Base-by-base conservation (phyloP, 2,797 vertebrate species). In the Enoplosus armatus region DNA sequence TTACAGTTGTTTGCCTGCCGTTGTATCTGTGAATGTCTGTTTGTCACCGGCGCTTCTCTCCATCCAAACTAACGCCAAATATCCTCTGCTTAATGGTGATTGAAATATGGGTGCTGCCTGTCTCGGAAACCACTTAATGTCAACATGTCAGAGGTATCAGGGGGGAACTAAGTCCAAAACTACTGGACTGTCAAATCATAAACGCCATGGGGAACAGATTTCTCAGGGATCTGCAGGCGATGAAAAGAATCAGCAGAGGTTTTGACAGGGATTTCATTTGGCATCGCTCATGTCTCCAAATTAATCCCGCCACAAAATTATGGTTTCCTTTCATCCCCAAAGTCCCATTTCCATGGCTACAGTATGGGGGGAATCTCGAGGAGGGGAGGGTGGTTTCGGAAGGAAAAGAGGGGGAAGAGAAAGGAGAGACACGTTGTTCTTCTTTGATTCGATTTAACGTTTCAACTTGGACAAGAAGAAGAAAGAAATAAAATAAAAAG, bases 241-340 rank as follows among this genome's bases (percentile, higher is more conserved):
- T 91, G 88, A 93, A 92, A 93, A 93, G 92, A 94, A 94, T 93
- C 90, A 91, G 88, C 70, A 56, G 60, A 90, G 92, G 90, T 92
- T 95, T 94, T 94, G 94, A 95, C 93, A 94, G 93, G 93, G 92
- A 95, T 95, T 95, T 94, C 91, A 92, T 91, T 86, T 88, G 83
- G 92, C 91, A 88, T 93, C 89, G 93, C 92, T 94, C 93, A 93
- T 90, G 94, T 96, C 93, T 95, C 92, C 90, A 93, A 94, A 96
- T 95, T 95, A 96, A 96, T 96, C 95, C 94, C 64, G 67, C 86
- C 82, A 85, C 89, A 93, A 95, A 94, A 94, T 93, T 92, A 95
- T 93, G 92, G 92, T 90, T 93, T 93, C 88, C 92, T 95, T 95
- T 95, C 90, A 95, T 95, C 93, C 89, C 93, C 85, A 88, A 93